These are phyloP conservation scores for Yponomeuta sedellus DNA, from an alignment of 2,888 invertebrate species.

Conservation along the genomic window DNA sequence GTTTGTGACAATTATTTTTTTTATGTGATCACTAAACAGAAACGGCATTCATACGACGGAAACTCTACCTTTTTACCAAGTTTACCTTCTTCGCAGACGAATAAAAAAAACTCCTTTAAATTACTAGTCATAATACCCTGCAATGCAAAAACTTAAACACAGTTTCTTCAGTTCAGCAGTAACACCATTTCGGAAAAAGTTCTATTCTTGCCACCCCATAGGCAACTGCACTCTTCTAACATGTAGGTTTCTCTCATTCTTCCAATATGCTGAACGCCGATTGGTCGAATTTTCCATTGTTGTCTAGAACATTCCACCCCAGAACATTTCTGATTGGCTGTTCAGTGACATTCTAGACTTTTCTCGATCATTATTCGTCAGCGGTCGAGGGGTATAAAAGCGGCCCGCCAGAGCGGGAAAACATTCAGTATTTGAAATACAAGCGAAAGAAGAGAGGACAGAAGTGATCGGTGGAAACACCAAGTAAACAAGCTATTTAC, in stretches of 20 bases:
- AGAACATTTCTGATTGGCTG: slow-evolving; percentile 37
- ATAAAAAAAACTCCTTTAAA: too few relatives aligned
- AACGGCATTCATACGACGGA: too few relatives aligned
- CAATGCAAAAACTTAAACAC: too few relatives aligned
- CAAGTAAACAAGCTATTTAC: slow-evolving; percentile 20
- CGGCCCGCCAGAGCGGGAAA: slow-evolving; percentile 41
- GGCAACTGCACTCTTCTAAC: not conserved
- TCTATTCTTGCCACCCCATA: slow-evolving; percentile 6
- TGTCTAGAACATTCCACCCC: slow-evolving; percentile 40
- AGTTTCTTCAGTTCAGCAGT: too few relatives aligned
- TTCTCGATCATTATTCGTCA: slow-evolving; percentile 44
- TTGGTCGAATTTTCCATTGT: slow-evolving; percentile 27
- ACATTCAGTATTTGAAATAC: slow-evolving; percentile 47
- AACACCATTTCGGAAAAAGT: not conserved
- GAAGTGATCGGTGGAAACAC: slow-evolving; percentile 34
- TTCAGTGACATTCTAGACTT: slow-evolving; percentile 36
- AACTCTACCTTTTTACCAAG: too few relatives aligned
- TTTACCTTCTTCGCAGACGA: too few relatives aligned
- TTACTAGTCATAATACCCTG: too few relatives aligned
- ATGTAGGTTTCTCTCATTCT: slow-evolving; percentile 4
- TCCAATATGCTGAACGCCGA: not conserved
- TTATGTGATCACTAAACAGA: too few relatives aligned
- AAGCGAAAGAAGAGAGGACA: slow-evolving; percentile 35
- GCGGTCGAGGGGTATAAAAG: slow-evolving; percentile 32
- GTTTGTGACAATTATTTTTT: too few relatives aligned